Evolutionary conservation across 2,113 vertebrate species (phyloP).

Genomic region (Trichomycterus rosablanca): DNA sequence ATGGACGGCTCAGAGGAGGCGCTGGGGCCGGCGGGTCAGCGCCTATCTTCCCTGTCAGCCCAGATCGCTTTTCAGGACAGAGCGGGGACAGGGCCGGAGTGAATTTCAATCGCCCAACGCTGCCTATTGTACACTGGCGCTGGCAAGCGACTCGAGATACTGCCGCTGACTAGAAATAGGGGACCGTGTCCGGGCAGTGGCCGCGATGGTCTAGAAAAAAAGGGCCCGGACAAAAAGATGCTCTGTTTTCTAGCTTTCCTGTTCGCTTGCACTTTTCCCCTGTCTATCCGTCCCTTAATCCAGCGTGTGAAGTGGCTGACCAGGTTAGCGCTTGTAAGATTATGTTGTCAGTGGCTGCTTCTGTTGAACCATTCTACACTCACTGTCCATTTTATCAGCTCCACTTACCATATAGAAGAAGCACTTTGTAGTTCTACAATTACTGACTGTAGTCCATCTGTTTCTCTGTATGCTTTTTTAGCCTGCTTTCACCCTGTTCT

Average conservation of each 20-base stretch:
- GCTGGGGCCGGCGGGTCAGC: constrained; percentile 61
- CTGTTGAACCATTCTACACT: too few species aligned
- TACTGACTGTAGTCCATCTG: too few species aligned
- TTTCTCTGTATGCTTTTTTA: too few species aligned
- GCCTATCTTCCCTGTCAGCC: constrained; percentile 66
- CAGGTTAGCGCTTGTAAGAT: constrained; percentile 30
- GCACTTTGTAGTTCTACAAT: too few species aligned
- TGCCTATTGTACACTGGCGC: constrained; percentile 40
- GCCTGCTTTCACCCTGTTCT: too few species aligned
- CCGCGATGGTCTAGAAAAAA: constrained; percentile 37
- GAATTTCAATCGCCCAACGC: constrained; percentile 68
- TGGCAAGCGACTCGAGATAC: constrained; percentile 39
- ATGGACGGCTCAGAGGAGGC: constrained; percentile 60
- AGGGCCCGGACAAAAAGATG: constrained; percentile 33
- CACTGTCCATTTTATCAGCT: too few species aligned
- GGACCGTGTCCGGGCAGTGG: constrained; percentile 21
- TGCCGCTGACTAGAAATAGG: constrained; percentile 28
- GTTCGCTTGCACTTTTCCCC: constrained; percentile 8
- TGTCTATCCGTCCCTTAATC: constrained; percentile 31
- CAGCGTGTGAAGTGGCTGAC: constrained; percentile 25
- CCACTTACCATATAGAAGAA: too few species aligned
- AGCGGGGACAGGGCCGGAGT: constrained; percentile 56
- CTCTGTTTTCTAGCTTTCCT: constrained; percentile 31
- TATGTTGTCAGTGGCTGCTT: background rate
- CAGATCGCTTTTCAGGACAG: constrained; percentile 69